These are phyloP conservation scores for Proteles cristata DNA, from an alignment of 2,113 vertebrate species.

Conservation along the genomic window DNA sequence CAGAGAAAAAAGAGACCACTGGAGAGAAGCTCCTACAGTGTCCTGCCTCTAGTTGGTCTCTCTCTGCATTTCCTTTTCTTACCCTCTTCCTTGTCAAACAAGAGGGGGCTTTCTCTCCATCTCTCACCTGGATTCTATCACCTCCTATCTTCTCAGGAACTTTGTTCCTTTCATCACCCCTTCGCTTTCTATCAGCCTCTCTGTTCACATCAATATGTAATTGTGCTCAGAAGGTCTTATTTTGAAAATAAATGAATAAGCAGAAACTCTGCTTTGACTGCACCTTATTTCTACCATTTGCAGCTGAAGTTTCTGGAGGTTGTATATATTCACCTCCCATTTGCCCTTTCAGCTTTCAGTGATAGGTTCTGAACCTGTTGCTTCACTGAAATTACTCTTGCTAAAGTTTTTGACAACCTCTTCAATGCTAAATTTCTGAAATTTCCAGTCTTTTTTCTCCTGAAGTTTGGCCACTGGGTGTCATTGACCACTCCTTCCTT, in stretches of 20 bases:
- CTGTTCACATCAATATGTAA: neutral
- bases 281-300: neutral
- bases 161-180: neutral
- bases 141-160: neutral
- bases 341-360: neutral
- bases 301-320: neutral
- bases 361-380: neutral
- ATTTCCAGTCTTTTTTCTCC: neutral
- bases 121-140: neutral
- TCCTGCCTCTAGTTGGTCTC: neutral
- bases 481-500: neutral
- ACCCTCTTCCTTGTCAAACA: neutral
- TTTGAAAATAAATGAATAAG: neutral
- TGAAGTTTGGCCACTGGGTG: neutral
- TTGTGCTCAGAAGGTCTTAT: neutral
- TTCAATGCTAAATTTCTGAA: neutral
- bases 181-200: neutral
- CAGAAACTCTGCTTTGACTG: neutral
- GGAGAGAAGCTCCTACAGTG: neutral
- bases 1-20: neutral
- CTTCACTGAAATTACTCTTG: neutral
- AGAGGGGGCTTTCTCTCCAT: neutral
- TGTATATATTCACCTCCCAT: neutral
- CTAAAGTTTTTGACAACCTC: neutral
- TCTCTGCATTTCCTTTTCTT: neutral